These are phyloP conservation scores for Amblyopsis rosae DNA, from an alignment of 2,113 vertebrate species.

Conservation along the genomic window DNA sequence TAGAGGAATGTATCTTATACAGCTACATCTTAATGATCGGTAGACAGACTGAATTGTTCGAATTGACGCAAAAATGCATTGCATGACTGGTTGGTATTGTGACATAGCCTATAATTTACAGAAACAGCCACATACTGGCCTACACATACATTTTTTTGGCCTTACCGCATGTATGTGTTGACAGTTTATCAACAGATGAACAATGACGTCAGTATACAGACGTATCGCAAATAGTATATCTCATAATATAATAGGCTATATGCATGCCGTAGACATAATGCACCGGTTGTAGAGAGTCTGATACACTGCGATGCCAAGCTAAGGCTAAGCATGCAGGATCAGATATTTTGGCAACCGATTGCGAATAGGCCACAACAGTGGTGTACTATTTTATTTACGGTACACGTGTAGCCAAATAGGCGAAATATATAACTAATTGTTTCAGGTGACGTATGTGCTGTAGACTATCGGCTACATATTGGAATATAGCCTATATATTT, in stretches of 20 bases:
- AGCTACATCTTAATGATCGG: not conserved
- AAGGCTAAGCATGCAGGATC: constrained; percentile 57
- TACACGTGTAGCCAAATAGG: not conserved
- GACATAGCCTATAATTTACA: not conserved
- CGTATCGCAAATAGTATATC: too few relatives aligned
- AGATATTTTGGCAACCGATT: constrained; percentile 42
- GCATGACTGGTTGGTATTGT: not conserved
- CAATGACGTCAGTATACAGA: not conserved
- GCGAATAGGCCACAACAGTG: not conserved
- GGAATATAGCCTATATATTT: not conserved
- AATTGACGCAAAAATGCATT: constrained; percentile 7
- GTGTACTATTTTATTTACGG: too few relatives aligned
- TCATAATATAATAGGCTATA: not conserved
- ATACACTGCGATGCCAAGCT: constrained; percentile 40
- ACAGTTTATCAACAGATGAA: not conserved
- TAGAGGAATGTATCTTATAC: not conserved
- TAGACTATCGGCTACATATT: constrained; percentile 11
- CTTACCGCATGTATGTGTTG: not conserved
- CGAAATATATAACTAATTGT: not conserved
- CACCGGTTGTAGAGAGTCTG: constrained; percentile 33
- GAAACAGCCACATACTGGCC: not conserved
- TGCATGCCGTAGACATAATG: constrained; percentile 53
- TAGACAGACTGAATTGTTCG: not conserved
- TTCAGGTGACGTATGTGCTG: not conserved
- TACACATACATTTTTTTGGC: not conserved